phyloP scores from a whole-genome alignment of 2,797 vertebrate species.

The Falco rusticolus region DNA sequence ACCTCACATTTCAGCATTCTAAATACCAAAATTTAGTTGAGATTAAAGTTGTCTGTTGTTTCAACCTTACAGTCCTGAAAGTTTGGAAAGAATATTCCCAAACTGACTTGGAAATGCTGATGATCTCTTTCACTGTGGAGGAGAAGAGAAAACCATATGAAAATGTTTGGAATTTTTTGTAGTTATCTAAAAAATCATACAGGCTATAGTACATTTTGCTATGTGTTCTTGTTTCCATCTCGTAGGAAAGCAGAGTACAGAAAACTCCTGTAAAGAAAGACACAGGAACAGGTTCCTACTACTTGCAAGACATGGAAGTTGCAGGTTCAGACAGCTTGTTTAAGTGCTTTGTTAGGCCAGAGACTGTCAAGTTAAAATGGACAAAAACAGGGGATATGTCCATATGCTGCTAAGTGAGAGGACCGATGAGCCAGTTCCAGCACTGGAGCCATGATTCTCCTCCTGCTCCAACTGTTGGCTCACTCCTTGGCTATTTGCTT shows the following conservation, averaged over 20 bases:
- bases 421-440: neutral
- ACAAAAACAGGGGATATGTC: neutral
- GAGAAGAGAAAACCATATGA: neutral
- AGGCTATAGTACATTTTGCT: neutral
- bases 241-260: neutral
- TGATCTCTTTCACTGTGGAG: neutral
- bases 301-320: neutral
- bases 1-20: neutral
- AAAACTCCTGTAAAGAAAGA: neutral
- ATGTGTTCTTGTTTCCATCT: neutral
- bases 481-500: constrained; percentile 31
- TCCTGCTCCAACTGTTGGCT: constrained; percentile 48
- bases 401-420: constrained; percentile 27
- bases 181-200: neutral
- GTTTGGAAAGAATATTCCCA: neutral
- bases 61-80: neutral
- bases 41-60: neutral
- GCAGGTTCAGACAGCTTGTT: neutral
- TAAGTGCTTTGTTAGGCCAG: neutral
- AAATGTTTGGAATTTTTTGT: neutral
- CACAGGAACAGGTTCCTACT: neutral
- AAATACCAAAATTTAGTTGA: neutral
- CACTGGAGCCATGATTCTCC: neutral
- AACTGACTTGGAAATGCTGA: neutral
- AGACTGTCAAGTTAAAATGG: neutral